These are phyloP conservation scores for Sitta carolinensis DNA, from an alignment of 2,797 vertebrate species.

Conservation along the genomic window DNA sequence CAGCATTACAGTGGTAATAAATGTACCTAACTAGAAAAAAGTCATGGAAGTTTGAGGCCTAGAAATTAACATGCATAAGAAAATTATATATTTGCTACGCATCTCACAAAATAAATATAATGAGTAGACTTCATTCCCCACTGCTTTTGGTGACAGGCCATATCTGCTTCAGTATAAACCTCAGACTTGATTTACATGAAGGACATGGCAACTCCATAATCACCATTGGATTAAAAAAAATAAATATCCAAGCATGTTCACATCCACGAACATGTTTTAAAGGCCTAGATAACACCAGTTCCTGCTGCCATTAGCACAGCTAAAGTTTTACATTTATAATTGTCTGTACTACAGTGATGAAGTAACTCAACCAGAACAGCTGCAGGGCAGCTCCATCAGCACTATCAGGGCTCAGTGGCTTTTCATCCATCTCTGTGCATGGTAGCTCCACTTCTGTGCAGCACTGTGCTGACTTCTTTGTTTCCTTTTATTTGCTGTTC, in stretches of 20 bases:
- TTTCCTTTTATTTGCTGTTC: slow-evolving; percentile 51
- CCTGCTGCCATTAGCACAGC: background rate
- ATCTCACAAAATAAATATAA: background rate
- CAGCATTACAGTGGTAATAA: background rate
- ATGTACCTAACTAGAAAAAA: background rate
- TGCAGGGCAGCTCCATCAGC: slow-evolving; percentile 17
- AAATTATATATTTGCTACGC: background rate
- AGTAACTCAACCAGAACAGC: background rate
- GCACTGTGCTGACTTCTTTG: slow-evolving; percentile 24
- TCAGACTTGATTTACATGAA: background rate
- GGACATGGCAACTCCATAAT: background rate
- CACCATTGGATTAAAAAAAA: background rate
- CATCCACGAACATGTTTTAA: background rate
- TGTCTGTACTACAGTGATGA: background rate
- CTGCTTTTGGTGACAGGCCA: background rate
- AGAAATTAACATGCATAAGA: background rate
- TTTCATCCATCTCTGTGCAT: slow-evolving; percentile 18
- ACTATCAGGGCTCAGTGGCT: slow-evolving; percentile 25
- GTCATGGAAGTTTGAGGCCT: background rate
- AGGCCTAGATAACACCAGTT: background rate
- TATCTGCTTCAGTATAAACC: background rate
- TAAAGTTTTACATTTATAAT: background rate
- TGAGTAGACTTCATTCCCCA: background rate
- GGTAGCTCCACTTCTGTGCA: background rate
- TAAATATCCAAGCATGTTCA: background rate